Evolutionary conservation across 2,888 invertebrate genomes (phyloP).

Genomic region (Pediacus dermestoides): DNA sequence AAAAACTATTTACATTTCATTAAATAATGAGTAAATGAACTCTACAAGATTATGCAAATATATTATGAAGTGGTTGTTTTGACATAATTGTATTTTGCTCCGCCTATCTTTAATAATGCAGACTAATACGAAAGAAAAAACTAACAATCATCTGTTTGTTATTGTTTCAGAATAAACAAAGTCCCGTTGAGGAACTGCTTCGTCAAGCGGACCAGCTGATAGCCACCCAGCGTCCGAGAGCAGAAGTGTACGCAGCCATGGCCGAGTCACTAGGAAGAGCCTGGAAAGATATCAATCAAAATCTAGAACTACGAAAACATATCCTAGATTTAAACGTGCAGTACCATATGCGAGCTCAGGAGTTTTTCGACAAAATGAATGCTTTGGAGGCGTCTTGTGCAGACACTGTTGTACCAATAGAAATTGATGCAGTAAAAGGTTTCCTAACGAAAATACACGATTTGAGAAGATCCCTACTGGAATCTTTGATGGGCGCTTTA

Average conservation of each 20-base stretch:
- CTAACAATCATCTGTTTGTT: too few relatives aligned
- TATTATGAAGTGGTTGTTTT: too few relatives aligned
- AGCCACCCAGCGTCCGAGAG: slow-evolving; percentile 69
- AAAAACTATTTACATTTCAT: slow-evolving; percentile 1
- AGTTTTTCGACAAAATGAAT: slow-evolving; percentile 67
- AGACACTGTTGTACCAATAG: slow-evolving; percentile 59
- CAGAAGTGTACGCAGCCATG: slow-evolving; percentile 85
- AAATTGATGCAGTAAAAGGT: slow-evolving; percentile 68
- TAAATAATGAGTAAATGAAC: too few relatives aligned
- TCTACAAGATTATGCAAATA: background rate
- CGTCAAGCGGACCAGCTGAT: slow-evolving; percentile 83
- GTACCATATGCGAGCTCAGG: slow-evolving; percentile 69
- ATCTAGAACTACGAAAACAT: slow-evolving; percentile 72
- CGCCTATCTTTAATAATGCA: too few relatives aligned
- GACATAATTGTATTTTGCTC: too few relatives aligned
- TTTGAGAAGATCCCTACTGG: slow-evolving; percentile 67
- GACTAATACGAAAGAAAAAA: too few relatives aligned
- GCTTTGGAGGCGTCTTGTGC: slow-evolving; percentile 66
- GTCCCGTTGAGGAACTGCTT: slow-evolving; percentile 82
- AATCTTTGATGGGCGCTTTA: slow-evolving; percentile 73
- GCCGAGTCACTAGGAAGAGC: slow-evolving; percentile 71
- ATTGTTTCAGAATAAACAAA: slow-evolving; percentile 71
- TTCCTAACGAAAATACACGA: slow-evolving; percentile 70
- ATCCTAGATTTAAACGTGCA: slow-evolving; percentile 74
- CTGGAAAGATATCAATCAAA: slow-evolving; percentile 79